Base-by-base conservation (phyloP, 30 jellyfish, hydroid and myxozoan genomes). In the Cassiopea andromeda region DNA sequence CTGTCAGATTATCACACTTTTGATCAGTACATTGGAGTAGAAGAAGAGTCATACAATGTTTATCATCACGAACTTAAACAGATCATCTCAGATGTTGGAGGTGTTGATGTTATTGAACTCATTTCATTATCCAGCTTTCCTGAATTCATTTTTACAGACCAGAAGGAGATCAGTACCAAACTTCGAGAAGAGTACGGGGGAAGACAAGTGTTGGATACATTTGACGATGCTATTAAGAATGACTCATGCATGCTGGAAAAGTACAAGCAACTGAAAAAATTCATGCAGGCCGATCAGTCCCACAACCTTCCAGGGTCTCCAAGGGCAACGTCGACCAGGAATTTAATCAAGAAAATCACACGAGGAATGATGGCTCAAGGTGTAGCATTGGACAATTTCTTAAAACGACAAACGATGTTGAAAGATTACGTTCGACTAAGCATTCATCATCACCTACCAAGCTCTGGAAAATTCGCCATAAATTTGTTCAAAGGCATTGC, bases 291-390 rank as follows among this genome's bases (percentile, higher is more conserved):
- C 13, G 95, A 88, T 60, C 90, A 27, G 54, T 48, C 86, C 57
- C 83, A 80, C 27, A 54, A 50, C 48, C 77, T 88, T 18, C 90
- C 90, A 1, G 95, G 91, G 1, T 69, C 87, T 48, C 90, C 69
- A 44, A 50, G 82, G 48, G 80, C 87, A n/a, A 79, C 50, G 50
- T 48, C 75, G 60, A 72, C 90, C 12, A 78, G 85, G 72, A 27
- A 46, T 16, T 79, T 78, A 66, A 44, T 88, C 87, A 79, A 66
- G 73, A 58, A 67, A n/a, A 64, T 88, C 46, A 80, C 95, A 17
- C 67, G 82, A 15, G 95, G 95, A 1, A 88, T 88, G 95, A 67
- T 88, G 73, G 85, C 73, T 7, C 95, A 88, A 54, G 95, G 95
- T 0, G 81, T 88, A 47, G 95, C 95, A 67, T 88, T 88, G 87